Base-by-base conservation (phyloP, 2,113 vertebrate species). In the Crotalus tigris region DNA sequence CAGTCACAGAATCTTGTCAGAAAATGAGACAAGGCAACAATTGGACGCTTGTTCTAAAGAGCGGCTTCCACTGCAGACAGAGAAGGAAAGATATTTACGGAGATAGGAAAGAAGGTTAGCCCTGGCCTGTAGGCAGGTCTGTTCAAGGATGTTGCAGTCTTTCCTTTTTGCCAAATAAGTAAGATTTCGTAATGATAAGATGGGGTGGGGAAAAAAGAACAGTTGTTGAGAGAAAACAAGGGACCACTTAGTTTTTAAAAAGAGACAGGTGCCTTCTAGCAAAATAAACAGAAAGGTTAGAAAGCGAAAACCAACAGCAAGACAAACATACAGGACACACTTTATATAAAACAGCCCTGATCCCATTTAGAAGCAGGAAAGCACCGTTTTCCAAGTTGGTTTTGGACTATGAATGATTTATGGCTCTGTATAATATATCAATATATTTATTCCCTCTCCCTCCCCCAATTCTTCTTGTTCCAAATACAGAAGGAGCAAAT, bases 201-300 rank as follows among this genome's bases (percentile, higher is more conserved):
- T 44, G 23, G 88, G 4, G 9, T 87, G 24, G 55, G 24, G 69
- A 4, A 55, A n/a, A 53, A 44, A 86, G 2, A 94, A 69, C 26
- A 85, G 55, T 90, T 93, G 75, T 55, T 39, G 88, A 92, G 92
- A 90, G 2, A n/a, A 93, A 96, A 92, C 2, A 90, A 59, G 91
- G 9, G n/a, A 88, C 90, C 8, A 87, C 11, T 87, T 89, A 94
- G 58, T 33, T 95, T 94, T 93, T 94, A 39, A 55, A 94, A 92
- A 24, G 58, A 87, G 11, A 69, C 81, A 33, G 88, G 33, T 49
- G 75, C 33, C 39, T 55, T 90, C 21, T 49, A 23, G 13, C 90
- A 81, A 87, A 91, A 90, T 61, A 91, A 64, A 49, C 33, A 91
- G 81, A 64, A 64, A 87, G 89, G 57, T 64, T 87, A 55, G 81